These are phyloP conservation scores for Leptobrachium leishanense DNA, from an alignment of 2,113 vertebrate species.

Conservation along the genomic window DNA sequence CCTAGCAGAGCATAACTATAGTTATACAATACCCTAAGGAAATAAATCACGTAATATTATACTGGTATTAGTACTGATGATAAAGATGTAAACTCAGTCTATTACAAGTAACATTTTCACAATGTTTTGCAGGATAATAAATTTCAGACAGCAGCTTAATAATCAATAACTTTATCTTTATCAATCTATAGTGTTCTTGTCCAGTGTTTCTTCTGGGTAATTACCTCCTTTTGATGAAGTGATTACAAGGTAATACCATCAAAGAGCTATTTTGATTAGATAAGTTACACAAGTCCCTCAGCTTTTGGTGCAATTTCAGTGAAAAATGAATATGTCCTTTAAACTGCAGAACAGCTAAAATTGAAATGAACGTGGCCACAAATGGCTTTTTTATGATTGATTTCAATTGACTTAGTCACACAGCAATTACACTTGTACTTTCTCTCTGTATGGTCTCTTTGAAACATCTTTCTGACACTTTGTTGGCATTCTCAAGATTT, in stretches of 20 bases:
- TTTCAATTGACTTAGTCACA: conserved; percentile 24
- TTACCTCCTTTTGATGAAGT: conserved; percentile 63
- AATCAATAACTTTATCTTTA: conserved; percentile 55
- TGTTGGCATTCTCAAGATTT: not conserved
- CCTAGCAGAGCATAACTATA: no score
- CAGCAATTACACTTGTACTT: conserved; percentile 31
- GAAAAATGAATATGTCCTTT: conserved; percentile 64
- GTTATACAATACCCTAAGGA: no score
- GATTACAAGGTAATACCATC: conserved; percentile 65
- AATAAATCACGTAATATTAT: no score
- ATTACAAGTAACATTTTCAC: conserved; percentile 37
- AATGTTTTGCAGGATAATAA: conserved; percentile 35
- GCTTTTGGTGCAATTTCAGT: conserved; percentile 57
- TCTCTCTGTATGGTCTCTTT: not conserved
- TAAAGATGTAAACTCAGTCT: conserved; percentile 30
- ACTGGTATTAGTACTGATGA: conserved; percentile 20
- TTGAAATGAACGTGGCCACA: conserved; percentile 23
- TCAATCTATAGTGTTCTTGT: conserved; percentile 53
- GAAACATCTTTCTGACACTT: no score
- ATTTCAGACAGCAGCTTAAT: conserved; percentile 34
- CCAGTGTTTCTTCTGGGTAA: conserved; percentile 59
- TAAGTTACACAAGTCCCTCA: conserved; percentile 59
- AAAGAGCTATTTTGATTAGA: conserved; percentile 63
- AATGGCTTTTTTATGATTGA: conserved; percentile 24
- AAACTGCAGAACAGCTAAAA: conserved; percentile 11